These are phyloP conservation scores for Poeciliopsis prolifica DNA, from an alignment of 2,113 vertebrate species.

Conservation along the genomic window DNA sequence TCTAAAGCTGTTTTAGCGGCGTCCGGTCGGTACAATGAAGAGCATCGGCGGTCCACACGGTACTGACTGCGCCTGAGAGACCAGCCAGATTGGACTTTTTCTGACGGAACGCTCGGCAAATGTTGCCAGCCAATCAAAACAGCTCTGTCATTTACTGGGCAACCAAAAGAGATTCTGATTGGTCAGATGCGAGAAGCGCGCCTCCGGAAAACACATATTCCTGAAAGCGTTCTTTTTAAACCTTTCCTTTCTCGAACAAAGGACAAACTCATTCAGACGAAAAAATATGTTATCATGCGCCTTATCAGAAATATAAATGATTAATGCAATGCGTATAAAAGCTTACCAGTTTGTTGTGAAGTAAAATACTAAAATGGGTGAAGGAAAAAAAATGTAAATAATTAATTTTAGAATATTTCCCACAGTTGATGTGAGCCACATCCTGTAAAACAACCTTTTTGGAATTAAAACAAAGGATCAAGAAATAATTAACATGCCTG, in stretches of 20 bases:
- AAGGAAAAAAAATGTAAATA: no score
- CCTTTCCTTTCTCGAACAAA: background rate
- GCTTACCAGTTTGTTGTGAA: no score
- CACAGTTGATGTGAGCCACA: no score
- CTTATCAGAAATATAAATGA: no score
- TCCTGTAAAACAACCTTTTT: no score
- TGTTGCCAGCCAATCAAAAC: conserved; percentile 21
- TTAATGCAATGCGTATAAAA: no score
- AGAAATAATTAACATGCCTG: no score
- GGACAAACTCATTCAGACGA: no score
- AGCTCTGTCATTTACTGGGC: background rate
- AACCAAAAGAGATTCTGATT: background rate
- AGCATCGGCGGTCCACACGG: background rate
- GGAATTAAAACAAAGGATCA: no score
- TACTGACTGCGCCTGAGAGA: background rate
- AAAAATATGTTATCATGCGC: no score
- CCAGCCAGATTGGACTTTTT: conserved; percentile 6
- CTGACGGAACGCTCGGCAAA: background rate
- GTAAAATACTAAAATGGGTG: no score
- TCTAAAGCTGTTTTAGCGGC: background rate
- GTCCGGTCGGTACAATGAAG: background rate
- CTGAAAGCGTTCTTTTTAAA: background rate
- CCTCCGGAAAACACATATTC: background rate
- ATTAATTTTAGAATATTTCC: no score
- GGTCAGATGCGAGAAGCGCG: background rate